Evolutionary conservation across 2,888 invertebrate species (phyloP), one percentile per base, ranked within the genome.

Genomic region (Anarsia innoxiella): DNA sequence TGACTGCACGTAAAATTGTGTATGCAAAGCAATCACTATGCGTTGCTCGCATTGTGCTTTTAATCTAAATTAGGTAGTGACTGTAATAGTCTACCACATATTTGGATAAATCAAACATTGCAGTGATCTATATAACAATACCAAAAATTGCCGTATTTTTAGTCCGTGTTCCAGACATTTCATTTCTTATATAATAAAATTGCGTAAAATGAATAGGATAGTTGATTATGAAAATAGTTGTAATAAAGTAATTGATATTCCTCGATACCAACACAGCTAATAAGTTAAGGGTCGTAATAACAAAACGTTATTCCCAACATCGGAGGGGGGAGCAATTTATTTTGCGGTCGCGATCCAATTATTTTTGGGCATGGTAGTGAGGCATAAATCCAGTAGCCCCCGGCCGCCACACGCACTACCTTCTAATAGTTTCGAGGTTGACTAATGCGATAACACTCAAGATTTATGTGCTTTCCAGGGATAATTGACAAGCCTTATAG

Each of bases 291-390:
- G 60, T 67, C 56, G 64, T 68, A 65, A 69, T 71, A 77, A 73
- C 66, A 73, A 75, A 72, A 70, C 66, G 66, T 63, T 64, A 62
- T 62, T 66, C 60, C 63, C 61, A 64, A 67, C 49, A 57, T 56
- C 50, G 50, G 52, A 51, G 54, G 48, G 55, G 56, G 41, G 54
- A 55, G 63, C 74, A 69, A 79, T 78, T 79, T 82, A 80, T 83
- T 76, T 79, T 77, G 75, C 76, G 76, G 70, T 71, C 66, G 67
- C 66, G 56, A 69, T 74, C 79, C 80, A 82, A 82, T 83, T 82
- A 82, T 82, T 83, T 80, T 74, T 66, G 71, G 77, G 73, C 72
- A 70, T 66, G 76, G 69, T 76, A 71, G 70, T 69, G 64, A 59
- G 55, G 66, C 67, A 79, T 74, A 73, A 77, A 76, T 76, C 76